phyloP scores from a whole-genome alignment of 2,888 invertebrate species.

The Lasioglossum morio region DNA sequence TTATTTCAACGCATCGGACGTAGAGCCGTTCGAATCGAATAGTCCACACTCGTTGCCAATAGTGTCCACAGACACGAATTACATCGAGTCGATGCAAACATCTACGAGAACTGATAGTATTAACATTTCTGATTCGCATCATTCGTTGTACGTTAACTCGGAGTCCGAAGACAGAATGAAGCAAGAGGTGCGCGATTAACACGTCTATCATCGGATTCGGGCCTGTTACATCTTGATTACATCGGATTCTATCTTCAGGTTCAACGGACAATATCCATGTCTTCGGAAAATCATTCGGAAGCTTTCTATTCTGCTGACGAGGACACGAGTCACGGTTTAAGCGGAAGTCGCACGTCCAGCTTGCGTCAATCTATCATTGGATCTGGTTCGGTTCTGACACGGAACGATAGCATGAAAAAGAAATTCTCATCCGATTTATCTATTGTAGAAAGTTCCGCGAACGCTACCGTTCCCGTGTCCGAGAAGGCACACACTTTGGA shows the following conservation, averaged over 20 bases:
- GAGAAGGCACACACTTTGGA: constrained; percentile 83
- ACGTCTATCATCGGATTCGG: background rate
- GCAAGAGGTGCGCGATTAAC: constrained; percentile 84
- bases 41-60: constrained; percentile 79
- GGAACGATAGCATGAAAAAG: constrained; percentile 85
- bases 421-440: constrained; percentile 87
- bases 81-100: constrained; percentile 82
- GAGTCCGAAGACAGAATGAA: constrained; percentile 87
- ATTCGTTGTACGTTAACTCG: constrained; percentile 87
- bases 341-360: constrained; percentile 89
- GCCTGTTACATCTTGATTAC: background rate
- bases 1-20: constrained; percentile 86
- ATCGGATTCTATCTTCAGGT: constrained; percentile 82
- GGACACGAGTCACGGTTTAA: constrained; percentile 88
- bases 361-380: constrained; percentile 89
- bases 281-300: constrained; percentile 96
- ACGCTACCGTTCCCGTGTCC: constrained; percentile 69
- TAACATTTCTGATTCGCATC: constrained; percentile 89
- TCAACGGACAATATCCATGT: constrained; percentile 94
- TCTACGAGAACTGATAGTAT: constrained; percentile 85
- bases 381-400: constrained; percentile 85
- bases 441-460: constrained; percentile 84
- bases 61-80: constrained; percentile 75
- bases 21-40: constrained; percentile 77
- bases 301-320: constrained; percentile 97